Evolutionary conservation across 2,888 invertebrate species (phyloP).

Genomic region (Augochlorella aurata): DNA sequence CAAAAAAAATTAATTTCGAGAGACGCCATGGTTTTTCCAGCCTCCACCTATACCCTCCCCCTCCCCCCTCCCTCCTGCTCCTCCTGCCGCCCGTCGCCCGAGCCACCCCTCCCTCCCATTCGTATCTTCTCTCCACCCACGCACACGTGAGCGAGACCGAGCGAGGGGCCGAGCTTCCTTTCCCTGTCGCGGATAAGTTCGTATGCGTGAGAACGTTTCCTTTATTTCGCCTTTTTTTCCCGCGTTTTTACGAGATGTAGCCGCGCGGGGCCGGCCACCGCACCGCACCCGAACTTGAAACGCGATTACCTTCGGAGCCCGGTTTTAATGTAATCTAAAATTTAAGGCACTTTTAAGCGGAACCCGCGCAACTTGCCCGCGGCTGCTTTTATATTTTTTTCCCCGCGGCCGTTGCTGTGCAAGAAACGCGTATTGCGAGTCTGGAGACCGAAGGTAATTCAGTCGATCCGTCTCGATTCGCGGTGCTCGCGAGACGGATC

Average conservation of each 20-base stretch:
- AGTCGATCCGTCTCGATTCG: no score
- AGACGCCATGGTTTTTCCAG: constrained; percentile 65
- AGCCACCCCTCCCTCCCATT: background rate
- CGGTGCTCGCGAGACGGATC: no score
- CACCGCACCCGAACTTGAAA: constrained; percentile 14
- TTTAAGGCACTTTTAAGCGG: constrained; percentile 8
- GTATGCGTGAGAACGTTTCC: constrained; percentile 33
- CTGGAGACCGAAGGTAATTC: no score
- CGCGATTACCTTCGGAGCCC: constrained; percentile 9
- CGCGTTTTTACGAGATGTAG: background rate
- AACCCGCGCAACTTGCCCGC: background rate
- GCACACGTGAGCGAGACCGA: background rate
- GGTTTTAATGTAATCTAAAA: constrained; percentile 23
- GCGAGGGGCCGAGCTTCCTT: background rate
- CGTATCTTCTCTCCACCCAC: constrained; percentile 3
- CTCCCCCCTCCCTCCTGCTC: constrained; percentile 4
- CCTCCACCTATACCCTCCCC: constrained; percentile 26
- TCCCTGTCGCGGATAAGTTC: constrained; percentile 21
- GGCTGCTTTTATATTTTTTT: background rate
- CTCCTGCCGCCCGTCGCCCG: no score
- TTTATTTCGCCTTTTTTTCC: background rate
- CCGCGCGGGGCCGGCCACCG: background rate
- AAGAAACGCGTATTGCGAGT: background rate
- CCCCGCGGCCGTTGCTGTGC: background rate
- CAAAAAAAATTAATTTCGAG: constrained; percentile 77